These are phyloP conservation scores for Pseudotriccus pelzelni DNA, from an alignment of 2,797 vertebrate species.

Conservation along the genomic window DNA sequence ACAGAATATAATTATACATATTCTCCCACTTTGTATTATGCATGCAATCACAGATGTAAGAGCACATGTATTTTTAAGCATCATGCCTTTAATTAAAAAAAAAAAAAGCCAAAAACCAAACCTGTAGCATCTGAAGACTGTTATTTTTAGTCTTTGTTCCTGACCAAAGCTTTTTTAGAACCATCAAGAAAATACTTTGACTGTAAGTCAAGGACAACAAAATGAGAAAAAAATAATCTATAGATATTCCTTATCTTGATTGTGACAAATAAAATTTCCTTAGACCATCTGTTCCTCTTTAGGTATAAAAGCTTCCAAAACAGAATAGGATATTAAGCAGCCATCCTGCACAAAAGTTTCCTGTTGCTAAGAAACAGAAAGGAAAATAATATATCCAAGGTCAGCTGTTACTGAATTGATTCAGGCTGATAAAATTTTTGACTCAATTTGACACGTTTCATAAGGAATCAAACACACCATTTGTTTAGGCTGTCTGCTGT, in stretches of 20 bases:
- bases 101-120: not conserved
- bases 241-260: not conserved
- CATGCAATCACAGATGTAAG: not conserved
- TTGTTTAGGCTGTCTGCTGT: not conserved
- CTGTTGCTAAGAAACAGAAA: slow-evolving; percentile 59
- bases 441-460: not conserved
- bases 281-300: slow-evolving; percentile 56
- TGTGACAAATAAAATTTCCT: slow-evolving; percentile 26
- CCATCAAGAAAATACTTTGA: not conserved
- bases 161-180: not conserved
- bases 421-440: not conserved
- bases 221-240: not conserved
- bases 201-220: not conserved
- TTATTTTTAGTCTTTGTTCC: not conserved
- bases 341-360: slow-evolving; percentile 33
- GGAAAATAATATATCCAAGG: slow-evolving; percentile 26
- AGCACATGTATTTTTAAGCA: not conserved
- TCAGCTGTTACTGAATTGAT: slow-evolving; percentile 33
- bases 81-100: not conserved
- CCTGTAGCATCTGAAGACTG: not conserved
- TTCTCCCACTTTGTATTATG: not conserved
- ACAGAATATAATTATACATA: not conserved
- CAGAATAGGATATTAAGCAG: slow-evolving; percentile 39
- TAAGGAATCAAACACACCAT: not conserved
- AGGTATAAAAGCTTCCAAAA: slow-evolving; percentile 37